These are phyloP conservation scores for Euura lappo DNA, from an alignment of 1,140 invertebrate genomes.

Conservation along the genomic window DNA sequence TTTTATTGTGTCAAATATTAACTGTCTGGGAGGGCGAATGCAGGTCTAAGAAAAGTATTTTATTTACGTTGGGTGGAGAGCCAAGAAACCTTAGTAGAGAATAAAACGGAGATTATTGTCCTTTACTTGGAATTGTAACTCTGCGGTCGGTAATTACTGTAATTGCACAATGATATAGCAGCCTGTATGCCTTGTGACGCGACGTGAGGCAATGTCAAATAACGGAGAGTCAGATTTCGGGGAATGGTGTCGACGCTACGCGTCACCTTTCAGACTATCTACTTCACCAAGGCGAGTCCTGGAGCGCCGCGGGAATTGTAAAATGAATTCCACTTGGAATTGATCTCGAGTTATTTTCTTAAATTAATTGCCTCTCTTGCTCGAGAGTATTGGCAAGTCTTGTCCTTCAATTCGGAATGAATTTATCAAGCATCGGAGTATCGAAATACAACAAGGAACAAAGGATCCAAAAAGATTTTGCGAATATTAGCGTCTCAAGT, in stretches of 20 bases:
- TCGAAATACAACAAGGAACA: too few relatives aligned
- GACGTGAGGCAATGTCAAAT: neutral
- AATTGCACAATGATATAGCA: constrained; percentile 6
- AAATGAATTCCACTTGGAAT: neutral
- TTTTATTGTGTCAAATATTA: constrained; percentile 1
- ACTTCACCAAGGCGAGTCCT: neutral
- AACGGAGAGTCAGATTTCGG: neutral
- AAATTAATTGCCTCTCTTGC: neutral
- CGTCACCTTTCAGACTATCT: neutral
- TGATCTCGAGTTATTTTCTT: neutral
- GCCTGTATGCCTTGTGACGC: neutral
- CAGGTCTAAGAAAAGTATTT: neutral
- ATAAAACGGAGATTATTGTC: neutral
- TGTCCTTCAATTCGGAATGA: too few relatives aligned
- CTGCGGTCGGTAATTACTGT: neutral
- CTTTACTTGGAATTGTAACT: constrained; percentile 2
- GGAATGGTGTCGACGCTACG: neutral
- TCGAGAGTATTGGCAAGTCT: neutral
- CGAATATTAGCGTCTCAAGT: neutral
- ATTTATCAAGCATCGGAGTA: too few relatives aligned
- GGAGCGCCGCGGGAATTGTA: neutral
- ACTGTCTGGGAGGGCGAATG: neutral
- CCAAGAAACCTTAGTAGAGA: neutral
- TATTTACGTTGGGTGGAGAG: neutral
- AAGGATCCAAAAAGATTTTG: neutral